A percentile compares a stretch with the other conserved stretches of the same genome.
These are phyloP conservation scores for Nettapus auritus DNA, from an alignment of 2,113 vertebrate species.

Conservation along the genomic window DNA sequence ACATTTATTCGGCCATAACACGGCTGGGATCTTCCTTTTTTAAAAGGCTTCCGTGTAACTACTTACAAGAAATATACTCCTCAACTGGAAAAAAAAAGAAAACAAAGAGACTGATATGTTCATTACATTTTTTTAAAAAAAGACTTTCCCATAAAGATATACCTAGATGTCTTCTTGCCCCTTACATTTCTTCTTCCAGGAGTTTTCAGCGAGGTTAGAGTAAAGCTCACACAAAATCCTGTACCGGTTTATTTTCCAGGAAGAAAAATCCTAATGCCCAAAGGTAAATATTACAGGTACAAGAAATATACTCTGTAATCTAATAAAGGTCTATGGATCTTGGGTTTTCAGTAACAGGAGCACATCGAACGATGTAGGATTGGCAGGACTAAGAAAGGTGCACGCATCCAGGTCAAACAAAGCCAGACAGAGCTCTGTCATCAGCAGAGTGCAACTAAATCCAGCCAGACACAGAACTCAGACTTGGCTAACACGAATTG, in stretches of 20 bases:
- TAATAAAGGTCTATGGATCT: not conserved
- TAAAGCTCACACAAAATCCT: not conserved
- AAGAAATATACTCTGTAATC: not conserved
- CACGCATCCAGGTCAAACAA: conserved; percentile 38
- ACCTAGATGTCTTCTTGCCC: not conserved
- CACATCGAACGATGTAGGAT: not conserved
- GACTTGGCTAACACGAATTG: conserved; percentile 63
- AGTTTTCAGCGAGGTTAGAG: not conserved
- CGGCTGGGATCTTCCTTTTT: not conserved
- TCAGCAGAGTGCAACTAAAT: conserved; percentile 67
- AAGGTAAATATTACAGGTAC: conserved; percentile 27
- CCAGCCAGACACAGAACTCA: conserved; percentile 63
- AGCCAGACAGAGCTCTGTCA: conserved; percentile 18
- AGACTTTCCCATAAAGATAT: not conserved
- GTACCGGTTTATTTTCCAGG: not conserved
- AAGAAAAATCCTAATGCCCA: not conserved
- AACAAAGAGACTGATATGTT: not conserved
- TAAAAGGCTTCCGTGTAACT: not conserved
- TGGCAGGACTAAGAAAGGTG: not conserved
- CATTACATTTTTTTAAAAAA: not conserved
- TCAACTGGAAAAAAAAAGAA: not conserved
- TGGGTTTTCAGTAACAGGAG: not conserved
- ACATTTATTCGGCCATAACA: not conserved
- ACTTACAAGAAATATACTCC: not conserved
- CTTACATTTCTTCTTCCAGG: not conserved